Percentiles rank a stretch among this genome's conserved stretches.
phyloP scores from a whole-genome alignment of 2,888 invertebrate genomes.

The Andrena dorsata region DNA sequence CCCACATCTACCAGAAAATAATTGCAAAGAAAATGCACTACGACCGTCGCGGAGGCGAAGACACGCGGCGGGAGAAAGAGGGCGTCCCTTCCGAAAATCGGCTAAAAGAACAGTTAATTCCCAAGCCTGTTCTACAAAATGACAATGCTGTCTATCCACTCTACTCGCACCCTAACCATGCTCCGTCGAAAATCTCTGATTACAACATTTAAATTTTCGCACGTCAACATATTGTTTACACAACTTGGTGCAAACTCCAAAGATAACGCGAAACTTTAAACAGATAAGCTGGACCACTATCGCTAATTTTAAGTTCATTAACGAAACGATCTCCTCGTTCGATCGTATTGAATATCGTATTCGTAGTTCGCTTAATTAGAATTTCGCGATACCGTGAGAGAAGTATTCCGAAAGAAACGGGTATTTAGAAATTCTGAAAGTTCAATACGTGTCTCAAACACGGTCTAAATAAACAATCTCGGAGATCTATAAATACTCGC shows the following conservation, averaged over 20 bases:
- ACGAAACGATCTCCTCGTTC: background rate
- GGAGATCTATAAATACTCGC: background rate
- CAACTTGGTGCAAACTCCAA: constrained; percentile 46
- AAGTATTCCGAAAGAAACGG: background rate
- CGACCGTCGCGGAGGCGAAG: no score
- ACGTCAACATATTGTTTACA: constrained; percentile 31
- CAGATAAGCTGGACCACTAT: constrained; percentile 26
- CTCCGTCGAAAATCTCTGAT: background rate
- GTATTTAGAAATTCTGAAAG: constrained; percentile 1
- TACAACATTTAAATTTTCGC: constrained; percentile 34
- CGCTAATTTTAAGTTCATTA: background rate
- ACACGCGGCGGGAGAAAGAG: no score
- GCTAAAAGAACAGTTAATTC: background rate
- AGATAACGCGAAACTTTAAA: constrained; percentile 18
- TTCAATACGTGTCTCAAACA: background rate
- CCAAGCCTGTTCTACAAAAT: background rate
- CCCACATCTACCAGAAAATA: background rate
- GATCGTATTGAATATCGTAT: background rate
- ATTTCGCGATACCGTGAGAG: background rate
- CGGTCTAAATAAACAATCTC: background rate
- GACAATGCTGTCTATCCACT: background rate
- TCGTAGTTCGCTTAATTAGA: background rate
- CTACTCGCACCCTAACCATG: background rate
- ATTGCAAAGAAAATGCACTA: no score
- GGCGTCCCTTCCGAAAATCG: no score